A percentile compares a stretch with the other conserved stretches of the same genome.
phyloP scores from a whole-genome alignment of 2,113 vertebrate genomes.

The Colossoma macropomum region DNA sequence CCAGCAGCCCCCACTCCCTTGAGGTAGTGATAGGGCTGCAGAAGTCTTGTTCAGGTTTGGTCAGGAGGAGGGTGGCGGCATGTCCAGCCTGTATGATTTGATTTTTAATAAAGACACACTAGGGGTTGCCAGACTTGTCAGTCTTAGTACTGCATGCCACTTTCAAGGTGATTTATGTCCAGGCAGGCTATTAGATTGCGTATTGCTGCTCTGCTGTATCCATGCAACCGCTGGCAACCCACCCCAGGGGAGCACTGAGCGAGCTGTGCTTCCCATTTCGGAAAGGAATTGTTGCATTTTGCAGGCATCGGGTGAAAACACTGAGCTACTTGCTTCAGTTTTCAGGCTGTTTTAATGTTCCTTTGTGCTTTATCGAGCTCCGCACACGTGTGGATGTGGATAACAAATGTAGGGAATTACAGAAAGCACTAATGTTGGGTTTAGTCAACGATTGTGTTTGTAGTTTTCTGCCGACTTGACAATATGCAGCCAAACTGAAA shows the following conservation, averaged over 20 bases:
- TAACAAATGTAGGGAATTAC: conserved; percentile 19
- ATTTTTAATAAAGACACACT: conserved; percentile 74
- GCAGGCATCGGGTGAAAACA: conserved; percentile 31
- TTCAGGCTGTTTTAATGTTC: conserved; percentile 37
- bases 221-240: conserved; percentile 26
- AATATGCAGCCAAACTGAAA: conserved; percentile 29
- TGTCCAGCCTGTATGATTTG: conserved; percentile 55
- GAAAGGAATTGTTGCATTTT: conserved; percentile 57
- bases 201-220: conserved; percentile 57
- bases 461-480: conserved; percentile 44
- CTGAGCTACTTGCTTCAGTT: conserved; percentile 27
- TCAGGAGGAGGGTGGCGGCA: conserved; percentile 10
- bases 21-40: neutral
- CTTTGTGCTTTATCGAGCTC: conserved; percentile 5
- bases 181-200: conserved; percentile 69
- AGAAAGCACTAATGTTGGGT: conserved; percentile 13
- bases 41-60: conserved; percentile 35
- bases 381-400: neutral
- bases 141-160: conserved; percentile 62
- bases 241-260: conserved; percentile 9
- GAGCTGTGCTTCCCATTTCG: conserved; percentile 56
- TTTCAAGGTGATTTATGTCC: conserved; percentile 76
- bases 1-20: neutral
- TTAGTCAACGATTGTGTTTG: conserved; percentile 16
- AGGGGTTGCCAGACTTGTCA: conserved; percentile 70